Evolutionary conservation across 64 coral and sea anemone genomes (phyloP).

Genomic region (Acropora yongei): DNA sequence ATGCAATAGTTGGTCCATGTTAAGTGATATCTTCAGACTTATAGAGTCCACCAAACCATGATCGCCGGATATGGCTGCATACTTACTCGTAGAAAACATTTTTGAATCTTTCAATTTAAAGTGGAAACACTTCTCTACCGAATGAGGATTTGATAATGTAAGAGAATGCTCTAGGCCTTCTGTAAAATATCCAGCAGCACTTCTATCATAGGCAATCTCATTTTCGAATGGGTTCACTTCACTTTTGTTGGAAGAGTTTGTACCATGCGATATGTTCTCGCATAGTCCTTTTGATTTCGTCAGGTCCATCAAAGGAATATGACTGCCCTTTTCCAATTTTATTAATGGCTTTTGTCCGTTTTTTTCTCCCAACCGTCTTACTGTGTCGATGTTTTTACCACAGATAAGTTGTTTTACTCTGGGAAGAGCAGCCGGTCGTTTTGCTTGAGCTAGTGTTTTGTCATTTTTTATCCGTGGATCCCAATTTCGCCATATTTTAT

Average conservation of each 20-base stretch:
- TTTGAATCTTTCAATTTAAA: not conserved
- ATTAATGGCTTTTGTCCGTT: not conserved
- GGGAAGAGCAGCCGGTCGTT: not conserved
- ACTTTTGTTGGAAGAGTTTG: no score
- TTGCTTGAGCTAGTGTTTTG: not conserved
- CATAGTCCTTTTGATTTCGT: not conserved
- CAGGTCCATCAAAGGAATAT: not conserved
- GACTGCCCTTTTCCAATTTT: not conserved
- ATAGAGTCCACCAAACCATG: constrained; percentile 15
- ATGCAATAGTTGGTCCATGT: not conserved
- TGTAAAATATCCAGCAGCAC: not conserved
- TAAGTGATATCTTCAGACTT: not conserved
- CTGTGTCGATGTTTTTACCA: not conserved
- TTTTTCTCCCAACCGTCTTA: not conserved
- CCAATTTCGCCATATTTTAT: not conserved
- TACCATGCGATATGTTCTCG: not conserved
- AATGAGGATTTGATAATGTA: not conserved
- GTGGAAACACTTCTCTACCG: not conserved
- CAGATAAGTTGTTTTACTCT: not conserved
- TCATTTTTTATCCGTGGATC: not conserved
- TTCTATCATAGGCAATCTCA: not conserved
- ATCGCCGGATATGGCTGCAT: not conserved
- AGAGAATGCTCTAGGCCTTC: not conserved
- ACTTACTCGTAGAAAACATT: not conserved
- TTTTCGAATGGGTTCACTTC: not conserved